A percentile compares a stretch with the other conserved stretches of the same genome.
Evolutionary conservation across 1,140 invertebrate species (phyloP).

Genomic region (Drosophila murphyi): DNA sequence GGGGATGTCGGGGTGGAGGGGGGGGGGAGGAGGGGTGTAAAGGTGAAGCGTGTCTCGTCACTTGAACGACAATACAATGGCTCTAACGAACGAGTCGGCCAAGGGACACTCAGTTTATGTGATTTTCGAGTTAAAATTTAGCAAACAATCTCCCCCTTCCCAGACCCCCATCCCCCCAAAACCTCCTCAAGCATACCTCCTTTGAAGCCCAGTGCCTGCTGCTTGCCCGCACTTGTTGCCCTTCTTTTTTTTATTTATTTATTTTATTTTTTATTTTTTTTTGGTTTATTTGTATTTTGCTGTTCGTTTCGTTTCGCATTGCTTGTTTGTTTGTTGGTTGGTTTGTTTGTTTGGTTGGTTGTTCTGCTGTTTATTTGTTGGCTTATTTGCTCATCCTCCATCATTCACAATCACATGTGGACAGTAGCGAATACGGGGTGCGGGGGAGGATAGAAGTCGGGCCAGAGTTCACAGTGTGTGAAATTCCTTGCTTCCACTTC

Average conservation of each 20-base stretch:
- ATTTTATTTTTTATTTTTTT: conserved; percentile 18
- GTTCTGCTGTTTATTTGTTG: conserved; percentile 70
- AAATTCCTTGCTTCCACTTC: conserved; percentile 76
- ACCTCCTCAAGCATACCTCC: not conserved
- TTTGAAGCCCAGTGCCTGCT: too few species aligned
- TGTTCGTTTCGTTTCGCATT: conserved; percentile 42
- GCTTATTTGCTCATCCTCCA: conserved; percentile 48
- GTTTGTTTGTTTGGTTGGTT: conserved; percentile 38
- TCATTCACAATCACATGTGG: conserved; percentile 31
- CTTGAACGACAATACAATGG: conserved; percentile 32
- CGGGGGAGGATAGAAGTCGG: not conserved
- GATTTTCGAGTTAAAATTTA: conserved; percentile 78
- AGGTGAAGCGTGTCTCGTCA: conserved; percentile 9
- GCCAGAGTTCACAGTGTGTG: conserved; percentile 66
- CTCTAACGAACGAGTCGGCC: conserved; percentile 38
- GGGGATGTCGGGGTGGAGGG: not conserved
- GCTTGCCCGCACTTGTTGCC: not conserved
- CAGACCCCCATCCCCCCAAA: not conserved
- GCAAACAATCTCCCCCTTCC: conserved; percentile 1
- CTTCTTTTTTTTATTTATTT: conserved; percentile 15
- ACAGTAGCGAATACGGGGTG: not conserved
- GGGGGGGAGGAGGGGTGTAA: conserved; percentile 3
- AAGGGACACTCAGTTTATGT: conserved; percentile 46
- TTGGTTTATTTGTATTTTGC: conserved; percentile 46
- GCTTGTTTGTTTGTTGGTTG: conserved; percentile 24